Percentiles rank a stretch among this genome's conserved stretches.
Evolutionary conservation across 1,140 invertebrate genomes (phyloP).

Genomic region (Melanaphis sacchari): DNA sequence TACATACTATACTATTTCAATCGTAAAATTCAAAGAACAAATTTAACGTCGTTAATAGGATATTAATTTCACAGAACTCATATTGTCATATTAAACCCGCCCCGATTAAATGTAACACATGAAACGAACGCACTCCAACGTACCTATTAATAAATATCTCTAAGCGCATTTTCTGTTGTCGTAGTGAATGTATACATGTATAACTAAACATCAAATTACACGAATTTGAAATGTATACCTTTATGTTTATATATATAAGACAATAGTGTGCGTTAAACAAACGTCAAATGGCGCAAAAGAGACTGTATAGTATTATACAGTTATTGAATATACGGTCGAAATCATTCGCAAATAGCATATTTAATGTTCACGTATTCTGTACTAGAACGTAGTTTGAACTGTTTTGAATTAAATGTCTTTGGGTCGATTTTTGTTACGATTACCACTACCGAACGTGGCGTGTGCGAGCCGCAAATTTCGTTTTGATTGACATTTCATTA

Average conservation of each 20-base stretch:
- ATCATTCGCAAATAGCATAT: background rate
- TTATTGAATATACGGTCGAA: background rate
- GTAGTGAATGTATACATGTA: background rate
- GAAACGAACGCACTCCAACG: background rate
- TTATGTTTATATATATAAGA: no score
- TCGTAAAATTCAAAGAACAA: background rate
- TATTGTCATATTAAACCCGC: background rate
- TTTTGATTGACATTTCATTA: constrained; percentile 12
- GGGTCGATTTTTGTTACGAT: background rate
- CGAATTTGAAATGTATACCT: background rate
- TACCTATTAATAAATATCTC: background rate
- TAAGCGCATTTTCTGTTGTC: no score
- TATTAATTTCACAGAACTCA: background rate
- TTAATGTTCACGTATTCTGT: background rate
- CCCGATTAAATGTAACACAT: background rate
- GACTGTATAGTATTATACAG: background rate
- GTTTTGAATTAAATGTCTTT: background rate
- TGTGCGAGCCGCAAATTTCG: background rate
- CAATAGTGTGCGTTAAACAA: background rate
- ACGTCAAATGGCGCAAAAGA: background rate
- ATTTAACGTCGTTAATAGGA: background rate
- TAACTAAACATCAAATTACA: no score
- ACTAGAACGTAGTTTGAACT: background rate
- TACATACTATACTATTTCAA: background rate
- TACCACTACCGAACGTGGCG: background rate